Percentiles rank a stretch among this genome's conserved stretches.
These are phyloP conservation scores for Rhopalosiphum padi DNA, from an alignment of 1,140 invertebrate genomes.

Conservation along the genomic window DNA sequence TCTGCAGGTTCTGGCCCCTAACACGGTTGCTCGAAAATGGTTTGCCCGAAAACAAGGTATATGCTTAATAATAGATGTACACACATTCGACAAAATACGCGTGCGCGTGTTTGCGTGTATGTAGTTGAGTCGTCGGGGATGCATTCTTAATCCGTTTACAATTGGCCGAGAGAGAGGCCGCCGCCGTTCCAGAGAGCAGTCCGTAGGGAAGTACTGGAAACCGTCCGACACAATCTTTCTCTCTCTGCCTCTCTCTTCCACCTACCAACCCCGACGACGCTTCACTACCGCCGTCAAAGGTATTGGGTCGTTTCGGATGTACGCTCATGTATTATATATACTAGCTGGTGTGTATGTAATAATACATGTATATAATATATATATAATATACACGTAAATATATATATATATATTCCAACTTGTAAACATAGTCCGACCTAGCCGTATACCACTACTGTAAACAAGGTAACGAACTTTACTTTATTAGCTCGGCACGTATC, in stretches of 20 bases:
- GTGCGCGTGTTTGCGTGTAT: too few relatives aligned
- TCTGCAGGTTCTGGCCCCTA: not conserved
- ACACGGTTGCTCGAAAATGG: not conserved
- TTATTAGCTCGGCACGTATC: constrained; percentile 32
- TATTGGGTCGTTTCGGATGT: constrained; percentile 11
- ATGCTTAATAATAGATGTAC: constrained; percentile 37
- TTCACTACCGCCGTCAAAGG: not conserved
- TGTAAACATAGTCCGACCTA: constrained; percentile 34
- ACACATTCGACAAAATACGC: not conserved
- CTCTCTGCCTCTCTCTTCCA: not conserved
- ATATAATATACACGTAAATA: too few relatives aligned
- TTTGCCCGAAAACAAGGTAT: constrained; percentile 9
- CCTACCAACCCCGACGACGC: not conserved
- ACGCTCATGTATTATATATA: constrained; percentile 4
- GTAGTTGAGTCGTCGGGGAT: constrained; percentile 24
- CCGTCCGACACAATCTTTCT: not conserved
- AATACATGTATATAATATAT: not conserved
- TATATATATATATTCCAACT: constrained; percentile 7
- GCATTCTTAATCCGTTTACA: constrained; percentile 54
- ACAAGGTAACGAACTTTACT: constrained; percentile 49
- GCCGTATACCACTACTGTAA: constrained; percentile 2
- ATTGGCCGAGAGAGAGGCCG: not conserved
- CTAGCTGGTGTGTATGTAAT: not conserved
- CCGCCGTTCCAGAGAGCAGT: not conserved
- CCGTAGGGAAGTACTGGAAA: not conserved